These are phyloP conservation scores for Brachyalestes nurse DNA, from an alignment of 2,797 vertebrate genomes.

Conservation along the genomic window DNA sequence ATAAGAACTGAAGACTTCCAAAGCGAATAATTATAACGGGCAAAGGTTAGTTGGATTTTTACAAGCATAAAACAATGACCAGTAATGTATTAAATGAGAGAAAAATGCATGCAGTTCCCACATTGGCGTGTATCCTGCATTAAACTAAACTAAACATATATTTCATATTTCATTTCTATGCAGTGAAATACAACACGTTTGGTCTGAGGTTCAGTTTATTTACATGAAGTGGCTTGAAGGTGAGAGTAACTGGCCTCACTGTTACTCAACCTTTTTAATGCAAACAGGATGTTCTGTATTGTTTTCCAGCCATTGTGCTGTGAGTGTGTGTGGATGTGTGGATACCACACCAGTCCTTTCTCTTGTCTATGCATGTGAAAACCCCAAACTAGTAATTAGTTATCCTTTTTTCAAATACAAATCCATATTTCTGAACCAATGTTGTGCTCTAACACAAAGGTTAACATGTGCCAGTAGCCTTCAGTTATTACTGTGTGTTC, in stretches of 20 bases:
- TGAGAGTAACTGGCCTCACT: constrained; percentile 68
- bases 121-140: neutral
- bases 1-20: too few species aligned
- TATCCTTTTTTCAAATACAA: constrained; percentile 76
- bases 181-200: neutral
- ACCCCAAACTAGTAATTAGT: constrained; percentile 79
- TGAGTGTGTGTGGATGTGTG: constrained; percentile 76
- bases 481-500: constrained; percentile 70
- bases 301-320: constrained; percentile 78
- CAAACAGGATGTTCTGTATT: constrained; percentile 78
- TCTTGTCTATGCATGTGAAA: constrained; percentile 77
- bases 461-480: constrained; percentile 78
- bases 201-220: neutral
- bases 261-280: constrained; percentile 77
- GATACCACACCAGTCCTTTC: constrained; percentile 82
- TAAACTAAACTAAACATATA: neutral
- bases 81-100: too few species aligned
- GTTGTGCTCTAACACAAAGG: constrained; percentile 78
- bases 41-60: too few species aligned
- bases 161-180: neutral
- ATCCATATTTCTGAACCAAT: constrained; percentile 82
- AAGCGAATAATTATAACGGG: too few species aligned
- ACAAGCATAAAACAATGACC: too few species aligned
- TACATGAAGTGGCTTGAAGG: neutral
- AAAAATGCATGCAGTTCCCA: neutral